Evolutionary conservation across 1,140 invertebrate species (phyloP).

Genomic region (Drosophila arawakana): DNA sequence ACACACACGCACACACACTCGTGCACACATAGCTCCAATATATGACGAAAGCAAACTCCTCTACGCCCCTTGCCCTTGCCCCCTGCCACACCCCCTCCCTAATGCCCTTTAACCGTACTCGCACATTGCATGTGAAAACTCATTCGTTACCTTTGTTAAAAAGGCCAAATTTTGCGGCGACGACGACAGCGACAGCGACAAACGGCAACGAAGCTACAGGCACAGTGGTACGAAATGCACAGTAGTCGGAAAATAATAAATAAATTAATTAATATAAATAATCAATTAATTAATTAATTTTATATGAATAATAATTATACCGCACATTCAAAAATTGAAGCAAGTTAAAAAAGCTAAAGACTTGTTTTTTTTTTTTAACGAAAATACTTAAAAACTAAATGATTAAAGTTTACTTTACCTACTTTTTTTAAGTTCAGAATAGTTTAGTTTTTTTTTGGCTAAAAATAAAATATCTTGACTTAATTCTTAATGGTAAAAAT

Average conservation of each 20-base stretch:
- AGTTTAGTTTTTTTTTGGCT: no score
- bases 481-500: no score
- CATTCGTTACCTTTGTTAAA: conserved; percentile 71
- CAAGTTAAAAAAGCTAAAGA: no score
- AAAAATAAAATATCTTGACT: no score
- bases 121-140: conserved; percentile 75
- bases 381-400: no score
- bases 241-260: neutral
- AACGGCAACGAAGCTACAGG: conserved; percentile 13
- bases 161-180: conserved; percentile 62
- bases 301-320: no score
- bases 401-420: no score
- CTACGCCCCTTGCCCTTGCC: conserved; percentile 36
- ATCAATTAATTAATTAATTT: no score
- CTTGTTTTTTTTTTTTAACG: no score
- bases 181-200: conserved; percentile 24
- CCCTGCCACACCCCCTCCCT: no score
- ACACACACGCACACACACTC: conserved; percentile 42
- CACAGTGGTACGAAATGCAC: conserved; percentile 24
- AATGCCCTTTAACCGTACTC: neutral
- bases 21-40: conserved; percentile 62
- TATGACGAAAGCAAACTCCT: conserved; percentile 64
- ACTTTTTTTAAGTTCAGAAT: no score
- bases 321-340: no score
- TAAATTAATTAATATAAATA: neutral